These are phyloP conservation scores for Baronia brevicornis DNA, from an alignment of 2,888 invertebrate genomes.

Conservation along the genomic window DNA sequence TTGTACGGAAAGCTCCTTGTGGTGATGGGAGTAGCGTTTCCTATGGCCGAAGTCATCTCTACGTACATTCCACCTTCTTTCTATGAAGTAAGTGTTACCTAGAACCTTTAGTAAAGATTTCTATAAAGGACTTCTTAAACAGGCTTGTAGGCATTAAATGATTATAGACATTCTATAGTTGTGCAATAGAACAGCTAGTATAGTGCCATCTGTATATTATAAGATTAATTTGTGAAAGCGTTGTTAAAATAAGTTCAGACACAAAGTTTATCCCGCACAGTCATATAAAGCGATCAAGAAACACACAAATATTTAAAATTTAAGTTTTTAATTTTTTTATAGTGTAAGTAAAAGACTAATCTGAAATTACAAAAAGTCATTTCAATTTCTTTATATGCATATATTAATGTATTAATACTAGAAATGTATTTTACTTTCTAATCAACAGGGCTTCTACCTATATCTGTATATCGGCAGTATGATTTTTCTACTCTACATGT, in stretches of 20 bases:
- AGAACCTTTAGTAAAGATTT: constrained; percentile 1
- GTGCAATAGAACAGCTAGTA: too few relatives aligned
- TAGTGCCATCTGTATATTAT: too few relatives aligned
- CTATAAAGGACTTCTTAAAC: too few relatives aligned
- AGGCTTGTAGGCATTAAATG: not conserved
- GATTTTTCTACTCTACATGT: constrained; percentile 89
- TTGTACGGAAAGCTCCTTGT: constrained; percentile 95
- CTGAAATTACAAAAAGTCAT: too few relatives aligned
- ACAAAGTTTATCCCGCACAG: too few relatives aligned
- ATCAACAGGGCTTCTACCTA: constrained; percentile 85
- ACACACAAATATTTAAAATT: too few relatives aligned
- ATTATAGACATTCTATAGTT: too few relatives aligned
- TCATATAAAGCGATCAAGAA: too few relatives aligned
- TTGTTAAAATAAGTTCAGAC: too few relatives aligned
- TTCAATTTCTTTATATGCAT: not conserved
- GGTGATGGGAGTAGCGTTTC: constrained; percentile 96
- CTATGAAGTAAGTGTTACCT: constrained; percentile 82
- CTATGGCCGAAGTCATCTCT: constrained; percentile 96
- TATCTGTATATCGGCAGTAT: constrained; percentile 92
- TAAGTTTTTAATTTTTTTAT: too few relatives aligned
- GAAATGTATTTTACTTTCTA: constrained; percentile 3
- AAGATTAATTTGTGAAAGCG: too few relatives aligned
- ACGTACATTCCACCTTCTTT: constrained; percentile 95
- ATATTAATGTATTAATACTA: not conserved
- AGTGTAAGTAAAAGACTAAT: too few relatives aligned